Evolutionary conservation across 2,797 vertebrate species (phyloP).

Genomic region (Triplophysa bombifrons): DNA sequence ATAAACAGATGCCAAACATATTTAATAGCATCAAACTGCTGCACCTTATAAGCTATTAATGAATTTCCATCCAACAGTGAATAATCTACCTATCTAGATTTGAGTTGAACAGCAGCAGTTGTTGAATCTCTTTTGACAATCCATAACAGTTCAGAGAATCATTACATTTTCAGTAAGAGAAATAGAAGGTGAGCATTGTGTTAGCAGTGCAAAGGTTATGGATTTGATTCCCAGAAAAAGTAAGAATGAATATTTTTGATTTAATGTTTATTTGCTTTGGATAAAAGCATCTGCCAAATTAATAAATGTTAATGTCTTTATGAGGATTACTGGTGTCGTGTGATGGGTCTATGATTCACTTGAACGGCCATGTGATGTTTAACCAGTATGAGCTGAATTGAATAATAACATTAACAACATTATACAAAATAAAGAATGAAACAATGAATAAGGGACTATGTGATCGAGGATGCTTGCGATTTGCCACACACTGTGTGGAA

Average conservation of each 20-base stretch:
- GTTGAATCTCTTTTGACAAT: background rate
- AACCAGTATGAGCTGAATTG: conserved; percentile 55
- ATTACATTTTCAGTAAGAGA: background rate
- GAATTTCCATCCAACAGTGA: conserved; percentile 40
- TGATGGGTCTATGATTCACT: conserved; percentile 67
- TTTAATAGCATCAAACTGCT: conserved; percentile 1
- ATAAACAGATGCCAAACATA: conserved; percentile 20
- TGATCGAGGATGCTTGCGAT: background rate
- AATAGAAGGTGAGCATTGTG: no score
- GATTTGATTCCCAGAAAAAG: no score
- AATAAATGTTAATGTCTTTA: background rate
- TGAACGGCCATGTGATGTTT: conserved; percentile 28
- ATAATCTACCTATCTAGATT: conserved; percentile 42
- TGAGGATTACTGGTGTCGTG: conserved; percentile 56
- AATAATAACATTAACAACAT: conserved; percentile 62
- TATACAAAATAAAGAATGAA: conserved; percentile 57
- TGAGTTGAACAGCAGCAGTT: background rate
- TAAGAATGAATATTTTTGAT: no score
- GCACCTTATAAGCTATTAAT: conserved; percentile 28
- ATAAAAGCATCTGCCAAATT: no score
- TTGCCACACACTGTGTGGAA: background rate
- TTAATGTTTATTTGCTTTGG: no score
- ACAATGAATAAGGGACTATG: conserved; percentile 6
- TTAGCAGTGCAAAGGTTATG: no score
- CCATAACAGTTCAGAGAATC: conserved; percentile 17